Evolutionary conservation across 2,113 vertebrate genomes (phyloP).

Genomic region (Halichoeres trimaculatus): DNA sequence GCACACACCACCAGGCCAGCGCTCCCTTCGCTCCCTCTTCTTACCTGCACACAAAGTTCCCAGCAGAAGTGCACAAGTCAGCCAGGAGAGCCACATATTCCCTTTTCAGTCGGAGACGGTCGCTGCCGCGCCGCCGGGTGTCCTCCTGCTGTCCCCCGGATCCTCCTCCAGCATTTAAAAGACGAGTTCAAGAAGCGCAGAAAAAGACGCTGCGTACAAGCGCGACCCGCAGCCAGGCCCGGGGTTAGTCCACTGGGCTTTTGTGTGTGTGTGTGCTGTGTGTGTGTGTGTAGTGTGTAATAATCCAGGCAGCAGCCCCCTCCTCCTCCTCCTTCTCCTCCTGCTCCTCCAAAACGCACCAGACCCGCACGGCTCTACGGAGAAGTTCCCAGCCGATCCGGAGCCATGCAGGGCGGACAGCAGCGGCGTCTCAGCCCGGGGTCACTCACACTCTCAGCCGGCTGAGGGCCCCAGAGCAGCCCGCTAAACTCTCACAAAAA

Average conservation of each 20-base stretch:
- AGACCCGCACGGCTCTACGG: slow-evolving; percentile 25
- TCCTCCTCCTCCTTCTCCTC: background rate
- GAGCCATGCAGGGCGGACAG: slow-evolving; percentile 17
- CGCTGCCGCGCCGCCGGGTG: slow-evolving; percentile 20
- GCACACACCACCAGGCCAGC: background rate
- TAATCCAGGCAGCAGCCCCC: slow-evolving; percentile 33
- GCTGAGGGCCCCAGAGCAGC: background rate
- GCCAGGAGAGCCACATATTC: slow-evolving; percentile 84
- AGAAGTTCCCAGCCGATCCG: slow-evolving; percentile 26
- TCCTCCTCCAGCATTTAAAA: slow-evolving; percentile 51
- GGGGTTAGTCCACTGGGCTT: slow-evolving; percentile 10
- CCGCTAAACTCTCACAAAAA: background rate
- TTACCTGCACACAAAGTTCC: slow-evolving; percentile 89
- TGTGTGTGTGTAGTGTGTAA: slow-evolving; percentile 9
- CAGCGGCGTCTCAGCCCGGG: slow-evolving; percentile 18
- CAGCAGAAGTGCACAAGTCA: slow-evolving; percentile 86
- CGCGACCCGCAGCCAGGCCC: slow-evolving; percentile 35
- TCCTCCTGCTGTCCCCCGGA: background rate
- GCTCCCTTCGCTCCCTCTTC: no score
- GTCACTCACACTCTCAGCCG: background rate
- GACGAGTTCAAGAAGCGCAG: background rate
- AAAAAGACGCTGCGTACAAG: slow-evolving; percentile 17
- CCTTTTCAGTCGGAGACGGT: slow-evolving; percentile 26
- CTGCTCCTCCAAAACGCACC: slow-evolving; percentile 15
- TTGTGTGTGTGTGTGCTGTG: slow-evolving; percentile 23